A percentile compares a stretch with the other conserved stretches of the same genome.
phyloP scores from a whole-genome alignment of 1,140 invertebrate species.

The Drosophila ambigua region DNA sequence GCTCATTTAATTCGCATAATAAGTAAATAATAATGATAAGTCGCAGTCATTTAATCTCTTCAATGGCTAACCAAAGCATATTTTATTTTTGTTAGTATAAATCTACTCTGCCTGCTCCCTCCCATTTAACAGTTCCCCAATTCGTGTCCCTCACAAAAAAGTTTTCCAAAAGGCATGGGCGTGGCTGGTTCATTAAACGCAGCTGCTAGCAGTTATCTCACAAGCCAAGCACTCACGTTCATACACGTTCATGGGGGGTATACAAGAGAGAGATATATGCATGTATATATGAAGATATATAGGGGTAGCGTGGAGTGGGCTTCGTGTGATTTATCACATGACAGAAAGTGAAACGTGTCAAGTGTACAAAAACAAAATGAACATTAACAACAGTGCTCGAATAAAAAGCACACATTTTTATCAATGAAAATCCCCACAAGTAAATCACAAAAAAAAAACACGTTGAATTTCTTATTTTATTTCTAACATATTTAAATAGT shows the following conservation, averaged over 20 bases:
- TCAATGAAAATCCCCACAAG: slow-evolving; percentile 27
- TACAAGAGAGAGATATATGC: background rate
- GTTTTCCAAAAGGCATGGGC: slow-evolving; percentile 65
- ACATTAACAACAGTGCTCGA: slow-evolving; percentile 65
- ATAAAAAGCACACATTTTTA: slow-evolving; percentile 53
- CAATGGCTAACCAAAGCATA: background rate
- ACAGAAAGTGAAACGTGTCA: slow-evolving; percentile 70
- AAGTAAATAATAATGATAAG: too few relatives aligned
- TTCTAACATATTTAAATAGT: slow-evolving; percentile 48
- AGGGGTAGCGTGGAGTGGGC: too few relatives aligned
- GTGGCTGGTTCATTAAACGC: slow-evolving; percentile 78
- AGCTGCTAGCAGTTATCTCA: slow-evolving; percentile 73
- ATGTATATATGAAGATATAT: background rate
- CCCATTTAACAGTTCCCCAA: slow-evolving; percentile 39
- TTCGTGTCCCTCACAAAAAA: slow-evolving; percentile 44
- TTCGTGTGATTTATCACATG: slow-evolving; percentile 71
- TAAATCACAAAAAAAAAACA: slow-evolving; percentile 31
- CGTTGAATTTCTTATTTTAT: slow-evolving; percentile 4
- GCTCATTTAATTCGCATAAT: too few relatives aligned
- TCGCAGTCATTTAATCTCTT: too few relatives aligned
- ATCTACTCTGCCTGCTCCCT: slow-evolving; percentile 9
- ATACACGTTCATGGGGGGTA: slow-evolving; percentile 10
- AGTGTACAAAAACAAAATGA: slow-evolving; percentile 72
- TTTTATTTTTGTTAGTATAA: slow-evolving; percentile 13
- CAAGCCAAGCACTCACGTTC: slow-evolving; percentile 37